phyloP scores from a whole-genome alignment of 2,888 invertebrate genomes.

The Pristionchus fissidentatus region DNA sequence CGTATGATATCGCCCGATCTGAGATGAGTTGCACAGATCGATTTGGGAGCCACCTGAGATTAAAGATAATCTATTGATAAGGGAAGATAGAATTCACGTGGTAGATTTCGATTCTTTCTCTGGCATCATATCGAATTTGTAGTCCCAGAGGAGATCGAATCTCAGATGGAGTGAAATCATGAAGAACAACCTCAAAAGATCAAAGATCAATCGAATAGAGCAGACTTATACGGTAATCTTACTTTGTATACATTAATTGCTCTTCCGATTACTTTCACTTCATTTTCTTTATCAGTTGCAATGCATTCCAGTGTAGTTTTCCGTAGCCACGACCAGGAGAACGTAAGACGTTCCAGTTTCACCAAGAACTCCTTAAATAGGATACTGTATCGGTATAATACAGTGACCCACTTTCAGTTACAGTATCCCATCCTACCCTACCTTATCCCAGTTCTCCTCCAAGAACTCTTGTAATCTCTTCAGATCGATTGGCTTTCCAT shows the following conservation, averaged over 20 bases:
- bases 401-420: neutral
- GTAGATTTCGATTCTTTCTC: slow-evolving; percentile 37
- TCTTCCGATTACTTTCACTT: slow-evolving; percentile 40
- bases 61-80: neutral
- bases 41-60: slow-evolving; percentile 25
- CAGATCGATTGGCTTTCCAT: slow-evolving; percentile 12
- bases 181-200: slow-evolving; percentile 16
- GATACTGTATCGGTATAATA: too few species aligned
- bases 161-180: slow-evolving; percentile 26
- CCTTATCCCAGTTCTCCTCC: slow-evolving; percentile 8
- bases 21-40: slow-evolving; percentile 26
- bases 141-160: slow-evolving; percentile 7
- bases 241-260: slow-evolving; percentile 31
- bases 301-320: slow-evolving; percentile 38
- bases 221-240: neutral
- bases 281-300: neutral
- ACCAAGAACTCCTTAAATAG: neutral
- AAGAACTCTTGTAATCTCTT: neutral
- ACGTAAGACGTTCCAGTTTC: neutral
- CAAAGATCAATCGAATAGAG: neutral
- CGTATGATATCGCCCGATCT: slow-evolving; percentile 44
- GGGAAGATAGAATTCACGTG: neutral
- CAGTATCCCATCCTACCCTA: neutral
- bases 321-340: slow-evolving; percentile 24
- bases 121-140: slow-evolving; percentile 36